phyloP scores from a whole-genome alignment of 2,888 invertebrate genomes.

The Sipha maydis region DNA sequence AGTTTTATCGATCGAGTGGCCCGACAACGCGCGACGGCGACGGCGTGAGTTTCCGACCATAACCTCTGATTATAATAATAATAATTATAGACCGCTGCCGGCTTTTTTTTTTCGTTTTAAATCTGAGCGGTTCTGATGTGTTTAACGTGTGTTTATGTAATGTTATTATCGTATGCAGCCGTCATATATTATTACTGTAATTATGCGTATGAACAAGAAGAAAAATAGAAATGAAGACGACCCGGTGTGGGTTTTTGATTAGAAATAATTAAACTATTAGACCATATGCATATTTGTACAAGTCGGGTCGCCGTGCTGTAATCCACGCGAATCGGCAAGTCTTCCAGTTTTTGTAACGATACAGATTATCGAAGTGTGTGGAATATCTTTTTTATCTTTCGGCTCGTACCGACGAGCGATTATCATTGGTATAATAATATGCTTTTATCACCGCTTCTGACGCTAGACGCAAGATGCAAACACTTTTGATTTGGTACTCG shows the following conservation, averaged over 20 bases:
- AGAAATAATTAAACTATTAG: conserved; percentile 14
- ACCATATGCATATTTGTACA: not conserved
- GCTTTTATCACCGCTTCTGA: no score
- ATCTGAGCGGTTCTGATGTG: not conserved
- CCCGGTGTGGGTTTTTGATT: conserved; percentile 1
- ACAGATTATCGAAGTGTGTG: not conserved
- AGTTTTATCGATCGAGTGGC: conserved; percentile 43
- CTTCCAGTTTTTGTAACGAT: not conserved
- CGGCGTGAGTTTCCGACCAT: conserved; percentile 30
- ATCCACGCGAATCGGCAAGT: not conserved
- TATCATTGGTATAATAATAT: no score
- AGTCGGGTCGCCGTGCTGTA: not conserved
- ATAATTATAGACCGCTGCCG: conserved; percentile 5
- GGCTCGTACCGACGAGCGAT: not conserved
- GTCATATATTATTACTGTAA: not conserved
- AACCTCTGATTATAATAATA: conserved; percentile 39
- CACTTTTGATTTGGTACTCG: no score
- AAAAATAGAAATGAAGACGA: not conserved
- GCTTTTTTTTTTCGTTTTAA: not conserved
- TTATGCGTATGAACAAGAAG: not conserved
- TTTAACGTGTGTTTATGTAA: not conserved
- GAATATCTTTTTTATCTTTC: not conserved
- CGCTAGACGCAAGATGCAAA: no score
- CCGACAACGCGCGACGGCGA: not conserved
- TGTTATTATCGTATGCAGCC: not conserved